These are phyloP conservation scores for Istiophorus platypterus DNA, from an alignment of 2,113 vertebrate genomes.

Conservation along the genomic window DNA sequence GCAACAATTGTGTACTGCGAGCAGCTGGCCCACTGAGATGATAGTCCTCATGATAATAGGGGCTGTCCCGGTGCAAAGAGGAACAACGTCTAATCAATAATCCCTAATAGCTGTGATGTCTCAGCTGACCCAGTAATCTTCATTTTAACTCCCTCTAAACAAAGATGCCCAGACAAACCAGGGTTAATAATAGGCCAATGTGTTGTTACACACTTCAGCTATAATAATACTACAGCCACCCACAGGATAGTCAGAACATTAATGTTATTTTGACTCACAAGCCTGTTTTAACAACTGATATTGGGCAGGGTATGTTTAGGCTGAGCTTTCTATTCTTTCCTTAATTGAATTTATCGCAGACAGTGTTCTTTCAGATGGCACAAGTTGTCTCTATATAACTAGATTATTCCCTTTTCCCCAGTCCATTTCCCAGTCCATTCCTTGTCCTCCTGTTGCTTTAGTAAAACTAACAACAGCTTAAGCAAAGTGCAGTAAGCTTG, in stretches of 20 bases:
- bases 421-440: slow-evolving; percentile 41
- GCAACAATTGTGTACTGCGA: slow-evolving; percentile 69
- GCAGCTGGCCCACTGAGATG: slow-evolving; percentile 57
- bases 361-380: slow-evolving; percentile 61
- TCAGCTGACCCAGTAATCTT: slow-evolving; percentile 64
- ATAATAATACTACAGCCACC: slow-evolving; percentile 26
- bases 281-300: slow-evolving; percentile 38
- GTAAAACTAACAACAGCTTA: slow-evolving; percentile 17
- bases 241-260: slow-evolving; percentile 33
- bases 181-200: slow-evolving; percentile 44
- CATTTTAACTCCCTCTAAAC: slow-evolving; percentile 50
- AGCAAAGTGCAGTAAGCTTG: background rate
- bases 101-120: slow-evolving; percentile 65
- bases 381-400: slow-evolving; percentile 57
- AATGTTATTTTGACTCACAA: slow-evolving; percentile 42
- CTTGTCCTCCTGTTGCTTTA: slow-evolving; percentile 22
- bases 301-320: slow-evolving; percentile 41
- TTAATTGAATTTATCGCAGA: slow-evolving; percentile 68
- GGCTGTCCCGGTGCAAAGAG: slow-evolving; percentile 43
- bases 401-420: slow-evolving; percentile 46
- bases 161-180: slow-evolving; percentile 39
- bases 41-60: slow-evolving; percentile 64
- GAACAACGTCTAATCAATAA: slow-evolving; percentile 60
- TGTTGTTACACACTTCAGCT: slow-evolving; percentile 35
- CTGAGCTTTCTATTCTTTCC: slow-evolving; percentile 43